Evolutionary conservation across 2,113 vertebrate genomes (phyloP).

Genomic region (Pterocles gutturalis): DNA sequence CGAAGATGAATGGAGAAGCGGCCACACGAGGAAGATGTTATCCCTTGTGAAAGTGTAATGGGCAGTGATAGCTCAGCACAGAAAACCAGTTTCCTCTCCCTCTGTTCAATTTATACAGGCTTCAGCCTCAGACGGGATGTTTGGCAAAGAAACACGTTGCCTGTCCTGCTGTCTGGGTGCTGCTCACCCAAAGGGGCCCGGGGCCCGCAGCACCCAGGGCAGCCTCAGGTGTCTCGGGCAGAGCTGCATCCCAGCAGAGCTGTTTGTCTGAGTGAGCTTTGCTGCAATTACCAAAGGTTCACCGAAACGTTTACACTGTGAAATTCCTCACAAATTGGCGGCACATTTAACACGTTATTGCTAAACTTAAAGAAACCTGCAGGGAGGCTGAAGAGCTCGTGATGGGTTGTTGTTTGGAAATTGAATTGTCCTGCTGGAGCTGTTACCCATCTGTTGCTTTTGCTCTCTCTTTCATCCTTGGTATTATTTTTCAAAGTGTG

Average conservation of each 20-base stretch:
- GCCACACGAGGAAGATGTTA: rapidly evolving
- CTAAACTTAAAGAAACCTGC: not conserved
- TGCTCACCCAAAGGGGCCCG: not conserved
- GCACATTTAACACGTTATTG: not conserved
- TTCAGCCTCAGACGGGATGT: not conserved
- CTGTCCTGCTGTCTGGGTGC: not conserved
- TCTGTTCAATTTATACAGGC: not conserved
- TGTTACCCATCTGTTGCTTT: not conserved
- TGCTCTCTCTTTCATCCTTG: not conserved
- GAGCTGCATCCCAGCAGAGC: not conserved
- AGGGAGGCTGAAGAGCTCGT: not conserved
- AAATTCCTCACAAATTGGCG: not conserved
- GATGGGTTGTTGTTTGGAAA: not conserved
- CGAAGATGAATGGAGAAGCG: not conserved
- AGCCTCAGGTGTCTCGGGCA: not conserved
- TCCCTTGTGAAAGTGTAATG: not conserved
- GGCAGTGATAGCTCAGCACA: not conserved
- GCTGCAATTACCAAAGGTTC: not conserved
- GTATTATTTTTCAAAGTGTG: not conserved
- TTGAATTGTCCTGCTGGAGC: not conserved
- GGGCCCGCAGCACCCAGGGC: not conserved
- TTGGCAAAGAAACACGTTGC: not conserved
- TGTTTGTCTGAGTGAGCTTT: not conserved
- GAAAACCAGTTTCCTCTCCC: not conserved
- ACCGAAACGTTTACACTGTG: not conserved